A percentile compares a stretch with the other conserved stretches of the same genome.
Conservation (phyloP, 2,113 vertebrate species). For the Cryptomyrus ogoouensis region DNA sequence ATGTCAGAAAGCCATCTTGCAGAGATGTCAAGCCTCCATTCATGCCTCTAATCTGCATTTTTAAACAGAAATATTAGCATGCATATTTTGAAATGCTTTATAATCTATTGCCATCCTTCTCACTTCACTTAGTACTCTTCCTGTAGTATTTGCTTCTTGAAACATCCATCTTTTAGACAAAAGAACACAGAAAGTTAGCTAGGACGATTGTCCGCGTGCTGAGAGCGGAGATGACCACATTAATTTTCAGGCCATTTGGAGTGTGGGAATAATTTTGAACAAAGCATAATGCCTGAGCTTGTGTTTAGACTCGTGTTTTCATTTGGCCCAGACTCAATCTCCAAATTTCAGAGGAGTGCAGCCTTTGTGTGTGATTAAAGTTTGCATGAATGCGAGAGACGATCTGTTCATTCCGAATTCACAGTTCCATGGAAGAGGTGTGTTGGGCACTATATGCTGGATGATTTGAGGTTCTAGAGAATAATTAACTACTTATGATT, state of each 20-base stretch:
- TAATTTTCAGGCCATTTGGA: not conserved
- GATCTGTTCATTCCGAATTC: not conserved
- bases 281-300: not conserved
- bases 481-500: not conserved
- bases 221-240: not conserved
- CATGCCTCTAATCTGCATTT: not conserved
- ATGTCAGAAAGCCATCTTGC: not conserved
- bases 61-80: not conserved
- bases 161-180: not conserved
- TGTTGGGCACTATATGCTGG: not conserved
- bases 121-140: not conserved
- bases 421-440: not conserved
- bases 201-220: not conserved
- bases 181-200: not conserved
- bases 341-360: too few relatives aligned
- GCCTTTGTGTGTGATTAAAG: not conserved
- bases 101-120: not conserved
- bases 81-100: not conserved
- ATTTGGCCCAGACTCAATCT: not conserved
- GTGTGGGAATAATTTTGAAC: not conserved
- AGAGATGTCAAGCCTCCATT: not conserved
- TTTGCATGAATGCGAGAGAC: not conserved
- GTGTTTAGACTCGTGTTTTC: not conserved
- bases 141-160: not conserved
- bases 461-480: not conserved